Conservation (phyloP, 2,797 vertebrate genomes). For the Muscicapa comitata region DNA sequence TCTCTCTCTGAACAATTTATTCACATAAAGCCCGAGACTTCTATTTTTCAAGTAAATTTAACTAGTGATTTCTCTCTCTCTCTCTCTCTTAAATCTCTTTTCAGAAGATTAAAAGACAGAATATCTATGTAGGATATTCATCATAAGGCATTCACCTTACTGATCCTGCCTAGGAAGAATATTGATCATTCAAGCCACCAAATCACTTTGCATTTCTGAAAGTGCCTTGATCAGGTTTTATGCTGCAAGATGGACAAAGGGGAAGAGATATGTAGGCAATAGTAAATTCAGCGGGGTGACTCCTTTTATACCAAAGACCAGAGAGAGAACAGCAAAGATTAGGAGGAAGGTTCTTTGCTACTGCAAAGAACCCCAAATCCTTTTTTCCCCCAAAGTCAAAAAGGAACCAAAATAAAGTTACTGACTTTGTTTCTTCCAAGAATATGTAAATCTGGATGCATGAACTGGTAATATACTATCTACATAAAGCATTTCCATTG, state of each 20-base stretch:
- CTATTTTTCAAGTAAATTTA: background rate
- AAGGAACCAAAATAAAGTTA: background rate
- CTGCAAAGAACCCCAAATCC: no score
- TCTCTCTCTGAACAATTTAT: conserved; percentile 19
- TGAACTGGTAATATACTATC: background rate
- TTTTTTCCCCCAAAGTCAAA: background rate
- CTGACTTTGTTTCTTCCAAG: background rate
- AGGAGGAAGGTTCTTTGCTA: background rate
- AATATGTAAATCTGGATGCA: background rate
- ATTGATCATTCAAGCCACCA: background rate
- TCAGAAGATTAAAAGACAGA: conserved; percentile 23
- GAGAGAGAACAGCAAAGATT: background rate
- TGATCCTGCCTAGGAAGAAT: background rate
- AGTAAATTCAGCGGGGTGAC: background rate
- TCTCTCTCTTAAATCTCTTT: background rate
- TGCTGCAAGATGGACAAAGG: background rate
- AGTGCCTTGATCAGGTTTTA: background rate
- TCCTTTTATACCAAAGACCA: background rate
- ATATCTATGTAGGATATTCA: background rate
- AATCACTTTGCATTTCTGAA: conserved; percentile 13
- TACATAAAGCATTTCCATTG: conserved; percentile 1
- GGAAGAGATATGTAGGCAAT: background rate
- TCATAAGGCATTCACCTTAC: background rate
- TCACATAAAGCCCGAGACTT: background rate
- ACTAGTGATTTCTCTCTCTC: background rate